Evolutionary conservation across 2,888 invertebrate species (phyloP), one percentile per base, ranked within the genome.

Genomic region (Heteromyza rotundicornis): DNA sequence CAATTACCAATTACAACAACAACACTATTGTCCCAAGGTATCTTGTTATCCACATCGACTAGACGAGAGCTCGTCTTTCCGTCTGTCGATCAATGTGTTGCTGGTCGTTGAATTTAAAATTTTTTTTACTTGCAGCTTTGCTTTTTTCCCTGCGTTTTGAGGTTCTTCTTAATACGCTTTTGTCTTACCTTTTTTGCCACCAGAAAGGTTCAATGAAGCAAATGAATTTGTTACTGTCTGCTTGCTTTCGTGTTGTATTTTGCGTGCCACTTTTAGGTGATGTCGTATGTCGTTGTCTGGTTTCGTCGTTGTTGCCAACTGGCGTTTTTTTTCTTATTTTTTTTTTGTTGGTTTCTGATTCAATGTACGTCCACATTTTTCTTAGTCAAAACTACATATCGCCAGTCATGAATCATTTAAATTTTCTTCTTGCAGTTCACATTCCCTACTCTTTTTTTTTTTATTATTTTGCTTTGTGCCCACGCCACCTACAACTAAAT

Each of bases 1-100:
- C 3, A 17, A 54, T 14, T 36, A 49, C 35, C 58, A 57, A 62
- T 52, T 36, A 56, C 3, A 47, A 35, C 70, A 66, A 75, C 8
- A 40, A n/a, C 8, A 40, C 10, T 40, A 32, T 8, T 8, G 32
- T 32, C 12, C 14, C 16, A n/a, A 27, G 27, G 40, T 40, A 40
- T 40, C 40, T 40, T n/a, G 40, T 40, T 40, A 40, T 10, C 32
- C 12, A 32, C 5, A 32, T 8, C 32, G 7, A 32, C 12, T 32
- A 8, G 32, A 32, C 32, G 12, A n/a, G n/a, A n/a, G n/a, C n/a
- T n/a, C n/a, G n/a, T n/a, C n/a, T n/a, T n/a, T n/a, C n/a, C n/a
- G n/a, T n/a, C n/a, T n/a, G n/a, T n/a, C n/a, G n/a, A n/a, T n/a
- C n/a, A n/a, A n/a, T n/a, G n/a, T n/a, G n/a, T n/a, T n/a, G n/a